These are phyloP conservation scores for Elephas maximus DNA, from an alignment of 2,113 vertebrate genomes.

Conservation along the genomic window DNA sequence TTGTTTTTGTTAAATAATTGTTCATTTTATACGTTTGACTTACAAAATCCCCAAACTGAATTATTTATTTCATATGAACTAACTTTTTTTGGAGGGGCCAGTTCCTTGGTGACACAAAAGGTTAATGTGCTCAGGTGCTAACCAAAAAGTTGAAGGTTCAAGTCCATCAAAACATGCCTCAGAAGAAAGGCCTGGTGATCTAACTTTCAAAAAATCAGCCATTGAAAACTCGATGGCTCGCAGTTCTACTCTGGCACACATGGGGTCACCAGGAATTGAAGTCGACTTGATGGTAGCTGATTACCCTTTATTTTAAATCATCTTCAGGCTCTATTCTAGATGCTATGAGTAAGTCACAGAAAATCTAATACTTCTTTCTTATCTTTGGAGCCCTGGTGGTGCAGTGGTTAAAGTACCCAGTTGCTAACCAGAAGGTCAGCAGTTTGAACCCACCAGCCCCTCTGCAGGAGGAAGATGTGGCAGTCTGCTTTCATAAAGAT, in stretches of 20 bases:
- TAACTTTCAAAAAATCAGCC: background rate
- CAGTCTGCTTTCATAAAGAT: too few relatives aligned
- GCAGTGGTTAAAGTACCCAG: too few relatives aligned
- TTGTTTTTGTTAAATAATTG: background rate
- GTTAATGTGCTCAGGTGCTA: background rate
- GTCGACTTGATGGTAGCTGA: background rate
- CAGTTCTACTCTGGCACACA: background rate
- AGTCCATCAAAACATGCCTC: background rate
- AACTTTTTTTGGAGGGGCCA: background rate
- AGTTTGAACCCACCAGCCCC: too few relatives aligned
- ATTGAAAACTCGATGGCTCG: too few relatives aligned
- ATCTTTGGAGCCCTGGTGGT: background rate
- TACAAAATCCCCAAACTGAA: background rate
- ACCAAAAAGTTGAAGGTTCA: background rate
- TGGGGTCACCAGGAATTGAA: background rate
- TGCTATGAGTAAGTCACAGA: background rate
- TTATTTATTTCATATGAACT: background rate
- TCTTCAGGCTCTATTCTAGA: background rate
- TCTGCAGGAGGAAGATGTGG: too few relatives aligned
- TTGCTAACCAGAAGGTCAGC: too few relatives aligned
- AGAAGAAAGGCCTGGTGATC: background rate
- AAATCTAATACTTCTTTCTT: background rate
- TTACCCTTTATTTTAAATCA: background rate
- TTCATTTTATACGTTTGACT: background rate
- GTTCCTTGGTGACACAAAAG: background rate